These are phyloP conservation scores for Festucalex cinctus DNA, from an alignment of 2,113 vertebrate genomes.

Conservation along the genomic window DNA sequence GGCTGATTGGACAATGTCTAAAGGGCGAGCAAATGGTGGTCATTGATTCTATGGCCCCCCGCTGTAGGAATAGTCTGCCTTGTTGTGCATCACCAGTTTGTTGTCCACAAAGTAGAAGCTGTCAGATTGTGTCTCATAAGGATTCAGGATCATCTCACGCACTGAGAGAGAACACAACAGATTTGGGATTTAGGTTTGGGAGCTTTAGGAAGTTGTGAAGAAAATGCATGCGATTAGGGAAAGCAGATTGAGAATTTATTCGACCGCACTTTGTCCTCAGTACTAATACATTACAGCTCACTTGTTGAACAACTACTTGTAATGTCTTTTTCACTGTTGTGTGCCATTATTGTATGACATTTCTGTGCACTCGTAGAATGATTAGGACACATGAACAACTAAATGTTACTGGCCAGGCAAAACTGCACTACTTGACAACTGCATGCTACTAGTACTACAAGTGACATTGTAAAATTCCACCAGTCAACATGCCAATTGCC, in stretches of 20 bases:
- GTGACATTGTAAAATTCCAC: too few relatives aligned
- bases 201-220: background rate
- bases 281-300: background rate
- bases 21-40: slow-evolving; percentile 1
- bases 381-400: too few relatives aligned
- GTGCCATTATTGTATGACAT: background rate
- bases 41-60: slow-evolving; percentile 78
- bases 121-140: slow-evolving; percentile 96
- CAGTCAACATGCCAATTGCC: too few relatives aligned
- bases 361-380: background rate
- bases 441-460: too few relatives aligned
- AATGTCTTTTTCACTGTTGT: background rate
- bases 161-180: slow-evolving; percentile 68
- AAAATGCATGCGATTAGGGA: background rate
- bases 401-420: background rate
- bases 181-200: slow-evolving; percentile 3
- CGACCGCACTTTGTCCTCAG: background rate
- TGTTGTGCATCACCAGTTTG: slow-evolving; percentile 99
- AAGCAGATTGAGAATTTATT: background rate
- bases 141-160: slow-evolving; percentile 91
- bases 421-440: background rate
- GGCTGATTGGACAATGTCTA: slow-evolving; percentile 30
- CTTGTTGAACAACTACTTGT: background rate
- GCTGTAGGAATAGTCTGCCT: slow-evolving; percentile 98
- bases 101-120: slow-evolving; percentile 99